Base-by-base conservation (phyloP, 2,797 vertebrate species). In the Sciaenops ocellatus region DNA sequence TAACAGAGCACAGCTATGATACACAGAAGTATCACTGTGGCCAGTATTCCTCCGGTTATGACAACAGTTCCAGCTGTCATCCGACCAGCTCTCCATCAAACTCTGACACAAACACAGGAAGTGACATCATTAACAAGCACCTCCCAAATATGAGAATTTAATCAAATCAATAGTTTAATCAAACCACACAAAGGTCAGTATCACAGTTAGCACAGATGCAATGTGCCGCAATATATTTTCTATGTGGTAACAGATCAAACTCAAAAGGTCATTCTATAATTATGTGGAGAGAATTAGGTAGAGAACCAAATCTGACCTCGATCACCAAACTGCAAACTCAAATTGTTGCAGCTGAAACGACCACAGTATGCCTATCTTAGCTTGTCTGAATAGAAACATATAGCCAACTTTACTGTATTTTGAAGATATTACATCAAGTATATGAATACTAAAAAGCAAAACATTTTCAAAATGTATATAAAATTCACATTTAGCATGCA, bases 61-160 rank as follows among this genome's bases (percentile, higher is more conserved):
- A 99, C 98, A 95, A 99, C 98, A 91, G 98, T 99, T 98, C 98
- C 98, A 90, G 98, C 98, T 97, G 97, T 98, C 98, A 99, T 99
- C 96, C 98, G 98, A 97, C 96, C 98, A 91, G 90, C 91, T 97
- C 98, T 97, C 98, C 98, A 99, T 99, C 96, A 97, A 99, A 97
- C 96, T 97, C 96, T 98, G 84, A 62, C 62, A 84, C 9, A 55
- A 41, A 67, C 0, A 89, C 69, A 91, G 76, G 81, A 81, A 87
- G 69, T 72, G 55, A 87, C 70, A 82, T 78, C 67, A 82, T 83
- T 54, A 83, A 6, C n/a, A 52, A 69, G 16, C 34, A 5, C 12
- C 24, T 46, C 46, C 4, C 0, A 38, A 12, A 80, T 3, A 5
- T 41, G 34, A 24, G 34, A 46, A 24, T 42, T 73, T 73, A 73